Percentiles rank a stretch among this genome's conserved stretches.
Evolutionary conservation across 2,888 invertebrate genomes (phyloP).

Genomic region (Neoascia interrupta): DNA sequence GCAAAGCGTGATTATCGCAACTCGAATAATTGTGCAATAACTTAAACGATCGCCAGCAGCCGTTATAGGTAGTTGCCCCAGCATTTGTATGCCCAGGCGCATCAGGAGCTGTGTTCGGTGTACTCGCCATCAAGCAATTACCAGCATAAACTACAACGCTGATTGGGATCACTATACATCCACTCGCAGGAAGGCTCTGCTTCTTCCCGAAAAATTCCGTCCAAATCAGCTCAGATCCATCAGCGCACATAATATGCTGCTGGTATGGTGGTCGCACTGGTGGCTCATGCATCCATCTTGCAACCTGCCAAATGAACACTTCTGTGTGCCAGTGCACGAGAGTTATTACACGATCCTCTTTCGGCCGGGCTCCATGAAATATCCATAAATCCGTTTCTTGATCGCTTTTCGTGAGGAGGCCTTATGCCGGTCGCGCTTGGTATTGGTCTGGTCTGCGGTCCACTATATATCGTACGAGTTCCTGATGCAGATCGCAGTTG

Average conservation of each 20-base stretch:
- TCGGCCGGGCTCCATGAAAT: conserved; percentile 54
- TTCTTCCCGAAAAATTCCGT: conserved; percentile 19
- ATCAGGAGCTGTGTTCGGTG: conserved; percentile 51
- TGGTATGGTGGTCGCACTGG: conserved; percentile 20
- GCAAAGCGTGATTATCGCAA: conserved; percentile 60
- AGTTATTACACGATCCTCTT: conserved; percentile 66
- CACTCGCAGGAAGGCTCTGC: conserved; percentile 14
- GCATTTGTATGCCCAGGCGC: too few relatives aligned
- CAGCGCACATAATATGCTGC: conserved; percentile 2
- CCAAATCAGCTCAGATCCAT: conserved; percentile 57
- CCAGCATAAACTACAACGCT: conserved; percentile 66
- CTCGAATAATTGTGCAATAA: conserved; percentile 66
- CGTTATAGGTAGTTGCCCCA: not conserved
- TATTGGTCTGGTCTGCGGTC: too few relatives aligned
- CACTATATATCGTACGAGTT: too few relatives aligned
- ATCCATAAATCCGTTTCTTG: conserved; percentile 67
- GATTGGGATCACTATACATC: conserved; percentile 60
- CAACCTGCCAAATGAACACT: conserved; percentile 70
- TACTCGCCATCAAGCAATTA: conserved; percentile 64
- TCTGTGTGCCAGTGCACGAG: conserved; percentile 65
- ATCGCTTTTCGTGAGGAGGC: conserved; percentile 65
- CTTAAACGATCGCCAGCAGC: conserved; percentile 57
- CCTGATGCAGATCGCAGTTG: conserved; percentile 34
- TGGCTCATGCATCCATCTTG: conserved; percentile 61
- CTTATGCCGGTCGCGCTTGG: conserved; percentile 50